Conservation (phyloP, 1,140 invertebrate species). For the Dendroctonus valens region DNA sequence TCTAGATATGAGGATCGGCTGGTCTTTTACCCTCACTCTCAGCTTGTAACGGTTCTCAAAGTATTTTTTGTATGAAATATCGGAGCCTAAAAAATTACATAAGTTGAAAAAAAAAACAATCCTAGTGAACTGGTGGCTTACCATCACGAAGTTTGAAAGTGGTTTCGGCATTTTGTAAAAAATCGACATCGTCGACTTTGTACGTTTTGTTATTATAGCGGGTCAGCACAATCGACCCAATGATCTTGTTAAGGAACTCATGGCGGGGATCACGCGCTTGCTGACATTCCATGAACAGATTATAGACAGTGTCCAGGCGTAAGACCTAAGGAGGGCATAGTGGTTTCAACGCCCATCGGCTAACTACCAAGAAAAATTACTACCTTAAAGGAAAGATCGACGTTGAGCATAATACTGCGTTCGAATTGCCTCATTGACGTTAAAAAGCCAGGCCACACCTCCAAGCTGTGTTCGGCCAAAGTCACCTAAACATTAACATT, state of each 20-base stretch:
- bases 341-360: background rate
- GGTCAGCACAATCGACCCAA: conserved; percentile 78
- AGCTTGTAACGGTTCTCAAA: conserved; percentile 61
- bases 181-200: conserved; percentile 81
- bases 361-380: conserved; percentile 31
- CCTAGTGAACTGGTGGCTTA: conserved; percentile 43
- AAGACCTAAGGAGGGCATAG: conserved; percentile 43
- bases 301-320: conserved; percentile 59
- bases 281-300: conserved; percentile 58
- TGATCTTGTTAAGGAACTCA: conserved; percentile 58
- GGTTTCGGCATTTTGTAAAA: conserved; percentile 60
- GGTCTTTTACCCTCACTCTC: conserved; percentile 55
- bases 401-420: conserved; percentile 64
- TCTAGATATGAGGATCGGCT: conserved; percentile 65
- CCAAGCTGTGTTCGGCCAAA: conserved; percentile 57
- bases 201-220: conserved; percentile 92
- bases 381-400: conserved; percentile 76
- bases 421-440: conserved; percentile 81
- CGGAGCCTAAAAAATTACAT: conserved; percentile 13
- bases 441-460: conserved; percentile 75
- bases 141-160: conserved; percentile 60
- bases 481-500: conserved; percentile 50
- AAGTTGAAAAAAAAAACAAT: background rate
- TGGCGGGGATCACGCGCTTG: conserved; percentile 53
- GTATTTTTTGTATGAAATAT: conserved; percentile 28